Evolutionary conservation across 1,140 invertebrate species (phyloP), one percentile per base, ranked within the genome.

Genomic region (Drosophila biarmipes): DNA sequence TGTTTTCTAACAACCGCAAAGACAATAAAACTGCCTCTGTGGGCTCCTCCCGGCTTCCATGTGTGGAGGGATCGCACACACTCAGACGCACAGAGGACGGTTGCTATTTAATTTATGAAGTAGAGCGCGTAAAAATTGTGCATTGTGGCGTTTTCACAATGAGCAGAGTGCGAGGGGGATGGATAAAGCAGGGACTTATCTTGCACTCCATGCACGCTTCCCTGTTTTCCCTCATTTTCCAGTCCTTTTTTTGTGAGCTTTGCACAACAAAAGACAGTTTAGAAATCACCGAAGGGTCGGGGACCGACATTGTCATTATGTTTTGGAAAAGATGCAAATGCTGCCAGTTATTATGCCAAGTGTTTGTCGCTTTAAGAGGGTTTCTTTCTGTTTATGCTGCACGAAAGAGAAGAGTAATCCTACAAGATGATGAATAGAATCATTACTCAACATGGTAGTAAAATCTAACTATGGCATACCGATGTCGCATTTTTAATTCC

Each of bases 51-150:
- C 40, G 35, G 38, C 48, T 43, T 58, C 37, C 56, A 45, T 61
- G 35, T 59, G 51, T 73, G 45, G 48, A 49, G 34, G 6, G 11
- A 1, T 40, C 45, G 12, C 8, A 52, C 40, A 59, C 46, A 46
- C 10, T 61, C 29, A 35, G 15, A 11, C 45, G 68, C 46, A 61
- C 59, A 59, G 67, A 67, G 81, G 73, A 78, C 66, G 84, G 35
- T 67, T 86, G 82, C 82, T 87, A 87, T 87, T 87, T 87, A 87
- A 87, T 87, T 87, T 87, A 87, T 82, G 82, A 87, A 87, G 82
- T 87, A 87, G 82, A 87, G 84, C 82, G 84, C 82, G 82, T 82
- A 82, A 82, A 86, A 87, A 87, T 87, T 87, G 82, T 82, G 82
- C 82, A 87, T 87, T 87, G 78, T 87, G 78, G 74, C 82, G 78